Base-by-base conservation (phyloP, 2,113 vertebrate genomes). In the Thunnus maccoyii region DNA sequence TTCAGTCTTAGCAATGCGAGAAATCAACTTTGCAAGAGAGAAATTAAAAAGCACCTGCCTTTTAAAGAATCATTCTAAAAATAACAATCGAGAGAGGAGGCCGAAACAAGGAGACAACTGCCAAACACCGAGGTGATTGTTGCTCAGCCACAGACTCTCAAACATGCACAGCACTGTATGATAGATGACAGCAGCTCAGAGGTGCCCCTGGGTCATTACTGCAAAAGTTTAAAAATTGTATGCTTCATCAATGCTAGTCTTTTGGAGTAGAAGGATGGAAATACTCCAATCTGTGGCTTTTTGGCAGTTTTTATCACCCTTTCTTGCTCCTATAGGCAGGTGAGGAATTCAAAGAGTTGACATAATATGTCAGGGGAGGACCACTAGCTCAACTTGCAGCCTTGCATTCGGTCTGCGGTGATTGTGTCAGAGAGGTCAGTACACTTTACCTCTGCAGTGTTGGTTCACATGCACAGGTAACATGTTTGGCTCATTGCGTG, bases 71-170 rank as follows among this genome's bases (percentile, higher is more conserved):
- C 44, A 25, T 46, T 62, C 81, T 77, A 88, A 84, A 90, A 90
- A 91, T 91, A 89, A 85, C 67, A 79, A 56, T 46, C 48, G 48
- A 82, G 71, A 48, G 22, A 71, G 60, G 60, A 82, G 57, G 74
- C 73, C 57, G 25, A 51, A 56, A 78, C 25, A 74, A 63, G 58
- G 50, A 79, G 80, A 74, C 51, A 41, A 50, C 65, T 55, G 82
- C 65, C 77, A 86, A 83, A 83, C 54, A 46, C 46, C 15, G 78
- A 85, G 84, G 85, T 74, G 72, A 80, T 88, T 85, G 82, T n/a
- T 55, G 55, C 69, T 70, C 51, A 68, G 68, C 83, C 57, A 55
- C 74, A 65, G 44, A 62, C 55, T 41, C 56, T 83, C 48, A 72
- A 68, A 74, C 55, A 67, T 50, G 71, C 71, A 57, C 17, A 51